Percentiles rank a stretch among this genome's conserved stretches.
Conservation (phyloP, 2,888 invertebrate genomes). For the Stenotaenia linearis region DNA sequence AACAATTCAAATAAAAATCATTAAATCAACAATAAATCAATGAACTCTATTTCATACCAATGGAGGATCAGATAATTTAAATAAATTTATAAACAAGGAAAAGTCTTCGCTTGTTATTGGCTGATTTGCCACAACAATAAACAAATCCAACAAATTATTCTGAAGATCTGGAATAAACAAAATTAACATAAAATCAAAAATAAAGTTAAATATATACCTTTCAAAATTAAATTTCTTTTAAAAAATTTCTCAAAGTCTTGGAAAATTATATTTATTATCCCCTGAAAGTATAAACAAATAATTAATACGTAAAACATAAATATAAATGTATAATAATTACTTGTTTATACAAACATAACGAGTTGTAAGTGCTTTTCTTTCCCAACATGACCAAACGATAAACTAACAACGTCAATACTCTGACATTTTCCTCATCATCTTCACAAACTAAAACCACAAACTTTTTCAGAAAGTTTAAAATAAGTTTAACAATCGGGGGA, state of each 20-base stretch:
- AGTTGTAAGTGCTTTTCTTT: neutral
- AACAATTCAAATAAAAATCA: too few relatives aligned
- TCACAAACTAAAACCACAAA: neutral
- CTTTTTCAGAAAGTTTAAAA: neutral
- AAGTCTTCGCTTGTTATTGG: constrained; percentile 55
- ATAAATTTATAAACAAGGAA: constrained; percentile 56
- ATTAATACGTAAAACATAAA: neutral
- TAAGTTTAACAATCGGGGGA: neutral
- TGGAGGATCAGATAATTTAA: constrained; percentile 55
- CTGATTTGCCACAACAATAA: constrained; percentile 54
- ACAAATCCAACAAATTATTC: constrained; percentile 59
- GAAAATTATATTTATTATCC: neutral
- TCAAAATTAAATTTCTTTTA: neutral
- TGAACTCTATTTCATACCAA: constrained; percentile 47
- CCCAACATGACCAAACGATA: neutral
- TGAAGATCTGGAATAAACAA: constrained; percentile 55
- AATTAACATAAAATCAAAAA: neutral
- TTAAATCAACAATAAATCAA: too few relatives aligned
- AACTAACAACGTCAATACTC: neutral
- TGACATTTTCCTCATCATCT: neutral
- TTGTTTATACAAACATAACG: neutral
- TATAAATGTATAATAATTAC: neutral
- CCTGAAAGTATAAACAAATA: neutral
- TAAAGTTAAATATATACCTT: neutral
- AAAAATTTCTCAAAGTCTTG: neutral